phyloP scores from a whole-genome alignment of 2,797 vertebrate species.

The Gastrophryne carolinensis region DNA sequence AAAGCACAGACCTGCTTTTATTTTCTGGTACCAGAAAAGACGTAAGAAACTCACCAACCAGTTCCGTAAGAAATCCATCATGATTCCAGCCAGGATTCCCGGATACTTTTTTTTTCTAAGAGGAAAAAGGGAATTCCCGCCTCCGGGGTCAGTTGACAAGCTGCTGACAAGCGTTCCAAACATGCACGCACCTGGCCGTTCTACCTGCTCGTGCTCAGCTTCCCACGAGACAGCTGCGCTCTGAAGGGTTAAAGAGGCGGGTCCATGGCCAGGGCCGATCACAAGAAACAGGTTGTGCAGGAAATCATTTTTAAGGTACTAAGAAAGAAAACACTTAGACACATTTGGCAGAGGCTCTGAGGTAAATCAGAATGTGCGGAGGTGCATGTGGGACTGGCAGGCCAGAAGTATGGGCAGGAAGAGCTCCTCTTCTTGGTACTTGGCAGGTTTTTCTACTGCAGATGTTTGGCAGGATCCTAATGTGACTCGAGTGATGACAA shows the following conservation, averaged over 20 bases:
- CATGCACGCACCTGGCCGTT: constrained; percentile 32
- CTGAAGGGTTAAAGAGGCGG: constrained; percentile 55
- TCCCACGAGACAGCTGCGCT: constrained; percentile 1
- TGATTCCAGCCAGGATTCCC: constrained; percentile 6
- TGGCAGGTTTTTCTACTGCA: neutral
- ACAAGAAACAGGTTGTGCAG: constrained; percentile 59
- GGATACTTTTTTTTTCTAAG: too few relatives aligned
- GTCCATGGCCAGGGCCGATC: constrained; percentile 15
- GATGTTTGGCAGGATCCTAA: neutral
- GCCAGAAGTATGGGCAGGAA: neutral
- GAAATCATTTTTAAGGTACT: constrained; percentile 20
- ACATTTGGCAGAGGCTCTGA: neutral
- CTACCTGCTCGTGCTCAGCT: constrained; percentile 26
- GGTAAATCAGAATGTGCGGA: neutral
- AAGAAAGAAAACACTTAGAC: constrained; percentile 11
- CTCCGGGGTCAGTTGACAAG: constrained; percentile 13
- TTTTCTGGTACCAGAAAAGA: neutral
- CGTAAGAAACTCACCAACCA: constrained; percentile 61
- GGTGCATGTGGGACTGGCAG: neutral
- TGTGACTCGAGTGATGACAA: neutral
- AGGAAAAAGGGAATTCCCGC: constrained; percentile 29
- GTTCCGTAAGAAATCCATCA: constrained; percentile 62
- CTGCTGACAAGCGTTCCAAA: constrained; percentile 1
- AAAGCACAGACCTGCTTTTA: neutral
- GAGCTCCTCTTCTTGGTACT: neutral